phyloP scores from a whole-genome alignment of 1,140 invertebrate species.

The Musca vetustissima region DNA sequence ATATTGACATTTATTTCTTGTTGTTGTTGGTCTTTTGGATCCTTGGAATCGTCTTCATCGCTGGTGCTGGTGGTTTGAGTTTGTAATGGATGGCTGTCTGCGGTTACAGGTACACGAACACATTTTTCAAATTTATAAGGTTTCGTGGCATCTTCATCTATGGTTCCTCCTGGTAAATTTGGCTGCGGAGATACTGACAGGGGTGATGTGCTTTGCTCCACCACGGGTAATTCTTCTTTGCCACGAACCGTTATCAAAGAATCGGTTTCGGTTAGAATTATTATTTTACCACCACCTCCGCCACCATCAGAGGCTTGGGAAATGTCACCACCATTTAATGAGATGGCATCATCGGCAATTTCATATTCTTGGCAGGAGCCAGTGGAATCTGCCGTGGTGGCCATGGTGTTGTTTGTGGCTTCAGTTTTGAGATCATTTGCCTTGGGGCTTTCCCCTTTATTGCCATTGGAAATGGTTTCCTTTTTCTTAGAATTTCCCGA shows the following conservation, averaged over 20 bases:
- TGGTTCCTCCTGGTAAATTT: not conserved
- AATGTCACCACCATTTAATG: conserved; percentile 53
- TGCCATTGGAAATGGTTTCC: conserved; percentile 26
- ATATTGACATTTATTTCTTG: conserved; percentile 35
- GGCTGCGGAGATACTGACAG: not conserved
- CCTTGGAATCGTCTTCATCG: not conserved
- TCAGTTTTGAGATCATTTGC: conserved; percentile 20
- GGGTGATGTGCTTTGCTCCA: conserved; percentile 36
- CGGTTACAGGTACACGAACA: conserved; percentile 44
- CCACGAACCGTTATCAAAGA: conserved; percentile 64
- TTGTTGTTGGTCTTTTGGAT: not conserved
- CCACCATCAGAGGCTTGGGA: conserved; percentile 27
- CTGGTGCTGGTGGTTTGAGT: conserved; percentile 29
- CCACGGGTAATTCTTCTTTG: conserved; percentile 67
- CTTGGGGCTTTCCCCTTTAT: conserved; percentile 12
- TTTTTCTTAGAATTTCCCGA: conserved; percentile 13
- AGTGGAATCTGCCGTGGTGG: not conserved
- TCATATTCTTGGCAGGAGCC: conserved; percentile 57
- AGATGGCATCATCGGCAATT: conserved; percentile 62
- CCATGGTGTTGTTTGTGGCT: too few species aligned
- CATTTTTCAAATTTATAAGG: conserved; percentile 41
- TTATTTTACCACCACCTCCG: conserved; percentile 46
- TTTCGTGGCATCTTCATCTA: not conserved
- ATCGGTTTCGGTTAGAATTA: conserved; percentile 53
- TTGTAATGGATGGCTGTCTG: conserved; percentile 50